Percentiles rank a stretch among this genome's conserved stretches.
These are phyloP conservation scores for Atherinomorus stipes DNA, from an alignment of 2,113 vertebrate species.

Conservation along the genomic window DNA sequence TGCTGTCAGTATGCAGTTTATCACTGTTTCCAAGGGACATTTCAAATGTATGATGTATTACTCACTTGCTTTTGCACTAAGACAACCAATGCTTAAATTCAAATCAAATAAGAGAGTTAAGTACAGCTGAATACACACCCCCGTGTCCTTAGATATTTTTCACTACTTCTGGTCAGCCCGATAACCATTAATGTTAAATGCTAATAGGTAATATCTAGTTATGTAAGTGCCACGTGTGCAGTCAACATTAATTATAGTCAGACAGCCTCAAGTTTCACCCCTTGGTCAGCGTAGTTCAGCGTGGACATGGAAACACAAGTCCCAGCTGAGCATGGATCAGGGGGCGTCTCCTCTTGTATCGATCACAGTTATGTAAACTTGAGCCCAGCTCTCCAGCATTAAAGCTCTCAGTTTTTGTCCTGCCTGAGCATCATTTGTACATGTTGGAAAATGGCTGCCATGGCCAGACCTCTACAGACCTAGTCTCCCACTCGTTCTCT, in stretches of 20 bases:
- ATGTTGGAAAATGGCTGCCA: slow-evolving; percentile 69
- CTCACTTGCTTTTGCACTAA: slow-evolving; percentile 30
- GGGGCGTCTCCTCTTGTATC: slow-evolving; percentile 53
- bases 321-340: slow-evolving; percentile 53
- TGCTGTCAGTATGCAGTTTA: slow-evolving; percentile 25
- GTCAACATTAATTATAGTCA: slow-evolving; percentile 66
- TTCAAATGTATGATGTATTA: slow-evolving; percentile 13
- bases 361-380: slow-evolving; percentile 60
- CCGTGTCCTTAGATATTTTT: background rate
- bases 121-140: background rate
- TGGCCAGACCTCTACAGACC: slow-evolving; percentile 67
- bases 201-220: slow-evolving; percentile 57
- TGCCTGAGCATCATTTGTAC: slow-evolving; percentile 21
- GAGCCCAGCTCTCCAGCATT: slow-evolving; percentile 10
- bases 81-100: slow-evolving; percentile 14
- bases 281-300: slow-evolving; percentile 33
- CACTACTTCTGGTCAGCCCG: slow-evolving; percentile 6
- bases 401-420: slow-evolving; percentile 32
- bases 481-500: slow-evolving; percentile 64
- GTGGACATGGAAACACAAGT: slow-evolving; percentile 40
- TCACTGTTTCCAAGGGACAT: slow-evolving; percentile 44
- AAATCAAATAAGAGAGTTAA: slow-evolving; percentile 6
- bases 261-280: slow-evolving; percentile 54
- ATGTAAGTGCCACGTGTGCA: slow-evolving; percentile 60
- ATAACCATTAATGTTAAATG: slow-evolving; percentile 26